Base-by-base conservation (phyloP, 1,140 invertebrate species). In the Drosophila saltans region DNA sequence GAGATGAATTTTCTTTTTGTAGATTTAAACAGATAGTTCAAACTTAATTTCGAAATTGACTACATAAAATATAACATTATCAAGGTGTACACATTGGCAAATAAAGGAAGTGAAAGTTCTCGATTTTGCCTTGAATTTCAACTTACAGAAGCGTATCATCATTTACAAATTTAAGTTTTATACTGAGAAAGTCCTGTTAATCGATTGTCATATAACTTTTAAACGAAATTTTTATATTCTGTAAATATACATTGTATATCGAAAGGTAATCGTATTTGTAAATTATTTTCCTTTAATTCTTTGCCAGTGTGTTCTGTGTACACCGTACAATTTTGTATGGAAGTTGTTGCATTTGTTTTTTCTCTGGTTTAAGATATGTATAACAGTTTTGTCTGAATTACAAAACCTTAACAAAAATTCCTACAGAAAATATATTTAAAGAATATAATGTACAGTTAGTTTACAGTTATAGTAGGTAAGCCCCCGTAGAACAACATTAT, bases 401-500 rank as follows among this genome's bases (percentile, higher is more conserved):
- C 45, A 52, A 26, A 52, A 52, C 26, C 24, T 21, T 26, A 52
- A 52, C 45, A 52, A 52, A 52, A 52, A 52, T 52, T 24, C 10
- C 45, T 52, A 52, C 45, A 52, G 24, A 26, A 52, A 26, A 26
- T 52, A 52, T 10, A 26, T 52, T 52, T 52, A 39, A 72, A 68
- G 61, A 75, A 75, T 36, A 78, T 69, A 77, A 77, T 77, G 75
- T 77, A 77, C 75, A 77, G 65, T 59, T 52, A 52, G 28, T 30
- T 30, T 30, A 16, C 26, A 52, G 45, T 26, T 43, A 56, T 26
- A 36, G 45, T 69, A 33, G 65, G 65, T 41, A 56, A 71, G 78
- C 83, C 83, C 83, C 83, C 83, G 84, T 89, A 83, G 88, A 88
- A 88, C 83, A 88, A 77, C 83, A 83, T 58, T 30, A 40, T 16